Evolutionary conservation across 2,888 invertebrate species (phyloP), one percentile per base, ranked within the genome.

Genomic region (Drosophila niveifrons): DNA sequence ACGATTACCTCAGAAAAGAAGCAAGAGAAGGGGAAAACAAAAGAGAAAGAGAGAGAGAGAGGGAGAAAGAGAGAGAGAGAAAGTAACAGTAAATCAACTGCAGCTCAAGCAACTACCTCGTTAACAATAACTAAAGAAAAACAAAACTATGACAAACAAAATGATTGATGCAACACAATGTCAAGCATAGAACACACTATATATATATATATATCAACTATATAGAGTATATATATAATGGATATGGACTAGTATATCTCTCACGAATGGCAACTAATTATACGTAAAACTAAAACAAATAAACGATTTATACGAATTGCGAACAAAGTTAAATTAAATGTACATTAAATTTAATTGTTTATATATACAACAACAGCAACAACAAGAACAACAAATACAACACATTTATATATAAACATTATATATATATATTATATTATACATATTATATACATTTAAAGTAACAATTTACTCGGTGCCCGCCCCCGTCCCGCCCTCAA

Each of bases 271-370:
- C 81, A 80, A 82, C 80, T 79, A 79, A 72, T 75, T 80, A 81
- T 85, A 85, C 85, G 85, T 85, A 85, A 88, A 76, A 71, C 63
- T 67, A 66, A 79, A 76, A 73, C 58, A 66, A 78, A 79, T 68
- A 58, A 58, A 69, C 61, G 67, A 76, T 75, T 75, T 75, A 75
- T 75, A 70, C 69, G 59, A 73, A 68, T 69, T 74, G 58, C 57
- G 63, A 77, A 59, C 34, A 75, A 70, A 72, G 63, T 68, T 78
- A 78, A 79, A 79, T 79, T 82, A 82, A 83, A 88, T 85, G 88
- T 77, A 88, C 80, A 80, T 88, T 83, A 88, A 86, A 86, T 85
- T 66, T 81, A 88, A 86, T 86, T 88, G 83, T 85, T 85, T 82
- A 88, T 70, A 83, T 64, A 78, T 55, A 63, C 44, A 58, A 69